phyloP scores from a whole-genome alignment of 2,113 vertebrate species.

The Labrus mixtus region DNA sequence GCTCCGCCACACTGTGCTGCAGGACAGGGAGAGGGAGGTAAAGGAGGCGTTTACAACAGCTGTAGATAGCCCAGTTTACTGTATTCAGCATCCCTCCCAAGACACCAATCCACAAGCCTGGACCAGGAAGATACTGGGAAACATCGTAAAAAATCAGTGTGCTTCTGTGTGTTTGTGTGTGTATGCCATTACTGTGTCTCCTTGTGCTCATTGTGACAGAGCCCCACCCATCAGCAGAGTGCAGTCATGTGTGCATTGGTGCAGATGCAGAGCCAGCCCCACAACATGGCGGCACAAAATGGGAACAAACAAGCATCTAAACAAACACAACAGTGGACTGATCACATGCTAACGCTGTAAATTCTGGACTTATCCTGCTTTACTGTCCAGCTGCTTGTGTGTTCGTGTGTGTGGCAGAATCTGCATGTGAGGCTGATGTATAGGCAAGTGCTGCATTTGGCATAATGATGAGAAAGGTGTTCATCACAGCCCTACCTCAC shows the following conservation, averaged over 20 bases:
- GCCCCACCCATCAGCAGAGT: slow-evolving; percentile 66
- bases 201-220: slow-evolving; percentile 62
- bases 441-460: slow-evolving; percentile 49
- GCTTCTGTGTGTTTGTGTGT: slow-evolving; percentile 29
- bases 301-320: slow-evolving; percentile 35
- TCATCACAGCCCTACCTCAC: slow-evolving; percentile 55
- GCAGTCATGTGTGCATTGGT: slow-evolving; percentile 55
- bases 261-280: slow-evolving; percentile 51
- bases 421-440: slow-evolving; percentile 39
- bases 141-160: slow-evolving; percentile 42
- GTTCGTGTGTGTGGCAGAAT: slow-evolving; percentile 25
- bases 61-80: slow-evolving; percentile 56
- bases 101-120: slow-evolving; percentile 42
- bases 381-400: not conserved
- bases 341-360: slow-evolving; percentile 30
- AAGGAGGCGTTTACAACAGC: slow-evolving; percentile 49
- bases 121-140: slow-evolving; percentile 53
- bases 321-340: slow-evolving; percentile 20
- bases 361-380: slow-evolving; percentile 49
- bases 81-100: slow-evolving; percentile 41
- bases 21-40: slow-evolving; percentile 37
- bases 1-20: slow-evolving; percentile 17
- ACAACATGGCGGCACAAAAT: slow-evolving; percentile 53
- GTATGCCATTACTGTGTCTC: slow-evolving; percentile 31
- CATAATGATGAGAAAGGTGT: slow-evolving; percentile 69